Conservation (phyloP, 2,888 invertebrate species). For the Agrochola circellaris region DNA sequence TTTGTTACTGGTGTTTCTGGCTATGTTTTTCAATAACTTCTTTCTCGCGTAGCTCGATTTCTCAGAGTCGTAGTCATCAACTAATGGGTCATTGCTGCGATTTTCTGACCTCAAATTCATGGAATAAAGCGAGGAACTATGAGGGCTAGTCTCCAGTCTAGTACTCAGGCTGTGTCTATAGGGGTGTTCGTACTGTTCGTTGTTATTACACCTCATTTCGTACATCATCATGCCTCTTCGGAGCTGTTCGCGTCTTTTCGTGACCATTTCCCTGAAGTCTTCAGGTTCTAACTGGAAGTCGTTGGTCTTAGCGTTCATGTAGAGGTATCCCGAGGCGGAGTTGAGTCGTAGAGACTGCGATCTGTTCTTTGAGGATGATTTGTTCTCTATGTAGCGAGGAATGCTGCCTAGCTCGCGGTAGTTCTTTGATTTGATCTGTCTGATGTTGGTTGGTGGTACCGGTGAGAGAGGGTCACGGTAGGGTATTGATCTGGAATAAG, state of each 20-base stretch:
- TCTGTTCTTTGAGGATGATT: constrained; percentile 80
- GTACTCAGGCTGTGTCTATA: constrained; percentile 80
- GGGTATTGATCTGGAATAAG: constrained; percentile 80
- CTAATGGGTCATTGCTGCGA: constrained; percentile 86
- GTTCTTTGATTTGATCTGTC: constrained; percentile 81
- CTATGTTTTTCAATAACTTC: constrained; percentile 87
- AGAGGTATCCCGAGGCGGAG: constrained; percentile 88
- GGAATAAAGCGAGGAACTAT: constrained; percentile 84
- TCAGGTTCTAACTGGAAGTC: constrained; percentile 88
- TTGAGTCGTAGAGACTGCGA: constrained; percentile 87
- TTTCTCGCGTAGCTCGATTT: constrained; percentile 87
- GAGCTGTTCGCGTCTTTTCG: constrained; percentile 85
- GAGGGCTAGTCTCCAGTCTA: constrained; percentile 78
- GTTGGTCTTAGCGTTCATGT: constrained; percentile 88
- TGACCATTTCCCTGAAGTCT: constrained; percentile 87
- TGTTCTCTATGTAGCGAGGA: constrained; percentile 86
- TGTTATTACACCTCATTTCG: constrained; percentile 81
- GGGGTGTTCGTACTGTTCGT: constrained; percentile 79
- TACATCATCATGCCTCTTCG: constrained; percentile 85
- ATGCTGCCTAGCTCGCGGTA: constrained; percentile 81
- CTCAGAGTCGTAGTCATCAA: constrained; percentile 88
- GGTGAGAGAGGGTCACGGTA: constrained; percentile 88
- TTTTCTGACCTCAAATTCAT: constrained; percentile 84
- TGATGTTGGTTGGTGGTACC: constrained; percentile 84
- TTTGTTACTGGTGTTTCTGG: constrained; percentile 81